These are phyloP conservation scores for Lepus europaeus DNA, from an alignment of 2,113 vertebrate species.

Conservation along the genomic window DNA sequence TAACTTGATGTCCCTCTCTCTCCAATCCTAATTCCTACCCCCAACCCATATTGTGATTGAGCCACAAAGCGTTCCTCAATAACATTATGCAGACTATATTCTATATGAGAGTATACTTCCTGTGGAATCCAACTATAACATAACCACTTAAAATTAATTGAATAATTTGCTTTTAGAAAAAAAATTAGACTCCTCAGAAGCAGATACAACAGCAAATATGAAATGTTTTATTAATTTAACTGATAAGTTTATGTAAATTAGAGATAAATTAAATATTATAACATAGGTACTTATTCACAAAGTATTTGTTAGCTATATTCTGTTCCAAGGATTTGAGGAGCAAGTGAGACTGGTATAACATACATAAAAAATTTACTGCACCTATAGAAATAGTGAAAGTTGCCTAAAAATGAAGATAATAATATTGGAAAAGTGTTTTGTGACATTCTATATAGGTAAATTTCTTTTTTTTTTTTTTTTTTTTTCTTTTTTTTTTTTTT, in stretches of 20 bases:
- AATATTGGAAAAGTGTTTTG: background rate
- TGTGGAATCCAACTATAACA: background rate
- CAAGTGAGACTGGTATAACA: background rate
- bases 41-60: background rate
- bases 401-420: background rate
- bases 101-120: background rate
- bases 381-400: background rate
- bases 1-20: background rate
- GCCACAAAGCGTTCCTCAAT: background rate
- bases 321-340: background rate
- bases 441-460: background rate
- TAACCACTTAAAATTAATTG: conserved; percentile 25
- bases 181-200: conserved; percentile 17
- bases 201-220: background rate
- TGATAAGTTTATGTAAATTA: background rate
- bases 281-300: background rate
- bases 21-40: background rate
- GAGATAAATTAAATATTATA: background rate
- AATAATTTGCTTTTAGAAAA: background rate
- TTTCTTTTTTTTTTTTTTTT: too few relatives aligned
- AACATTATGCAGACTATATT: background rate
- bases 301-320: background rate
- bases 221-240: background rate
- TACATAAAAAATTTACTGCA: background rate
- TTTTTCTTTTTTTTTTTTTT: too few relatives aligned